Percentiles rank a stretch among this genome's conserved stretches.
Conservation (phyloP, 2,888 invertebrate species). For the Pyrocoelia pectoralis region DNA sequence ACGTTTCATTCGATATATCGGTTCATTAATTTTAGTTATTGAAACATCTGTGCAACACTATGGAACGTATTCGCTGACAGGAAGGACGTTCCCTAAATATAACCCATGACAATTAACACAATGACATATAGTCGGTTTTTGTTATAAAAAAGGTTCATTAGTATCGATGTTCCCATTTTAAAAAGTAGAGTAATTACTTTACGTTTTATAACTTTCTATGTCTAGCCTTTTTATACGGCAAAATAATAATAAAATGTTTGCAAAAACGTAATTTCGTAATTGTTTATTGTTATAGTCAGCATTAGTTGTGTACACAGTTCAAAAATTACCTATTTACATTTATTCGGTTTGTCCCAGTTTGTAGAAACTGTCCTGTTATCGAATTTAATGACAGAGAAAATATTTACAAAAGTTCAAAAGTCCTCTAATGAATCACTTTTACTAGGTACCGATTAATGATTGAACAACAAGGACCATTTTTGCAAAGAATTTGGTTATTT, state of each 20-base stretch:
- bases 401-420: no score
- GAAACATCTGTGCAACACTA: slow-evolving; percentile 21
- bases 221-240: no score
- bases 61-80: slow-evolving; percentile 27
- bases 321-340: no score
- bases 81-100: slow-evolving; percentile 31
- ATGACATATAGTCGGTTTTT: not conserved
- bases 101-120: slow-evolving; percentile 19
- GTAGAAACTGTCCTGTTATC: no score
- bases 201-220: not conserved
- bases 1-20: slow-evolving; percentile 14
- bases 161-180: not conserved
- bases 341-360: no score
- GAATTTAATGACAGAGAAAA: no score
- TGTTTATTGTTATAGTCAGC: not conserved
- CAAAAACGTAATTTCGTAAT: not conserved
- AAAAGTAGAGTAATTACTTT: not conserved
- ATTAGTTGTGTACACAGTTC: no score
- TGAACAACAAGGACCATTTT: no score
- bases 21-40: slow-evolving; percentile 30
- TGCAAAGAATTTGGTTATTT: no score
- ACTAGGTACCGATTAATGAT: no score
- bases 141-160: slow-evolving; percentile 1
- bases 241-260: not conserved
- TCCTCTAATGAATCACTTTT: no score